Evolutionary conservation across 2,113 vertebrate genomes (phyloP).

Genomic region (Excalfactoria chinensis): DNA sequence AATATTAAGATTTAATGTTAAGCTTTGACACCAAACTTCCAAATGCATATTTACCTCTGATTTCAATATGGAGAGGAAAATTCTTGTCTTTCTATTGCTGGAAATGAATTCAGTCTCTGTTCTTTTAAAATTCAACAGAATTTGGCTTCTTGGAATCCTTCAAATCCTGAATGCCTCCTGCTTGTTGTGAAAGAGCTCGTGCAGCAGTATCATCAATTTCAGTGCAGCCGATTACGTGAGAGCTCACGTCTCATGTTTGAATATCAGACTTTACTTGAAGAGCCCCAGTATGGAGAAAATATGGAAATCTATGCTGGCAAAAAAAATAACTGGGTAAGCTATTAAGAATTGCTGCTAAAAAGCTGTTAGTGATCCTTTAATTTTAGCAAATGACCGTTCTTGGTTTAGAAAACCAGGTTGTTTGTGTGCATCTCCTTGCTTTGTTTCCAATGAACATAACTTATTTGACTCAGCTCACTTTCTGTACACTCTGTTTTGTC

Average conservation of each 20-base stretch:
- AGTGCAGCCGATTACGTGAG: slow-evolving; percentile 92
- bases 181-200: slow-evolving; percentile 97
- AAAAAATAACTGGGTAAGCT: slow-evolving; percentile 97
- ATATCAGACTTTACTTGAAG: slow-evolving; percentile 95
- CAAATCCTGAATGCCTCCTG: slow-evolving; percentile 90
- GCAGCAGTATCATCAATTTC: slow-evolving; percentile 96
- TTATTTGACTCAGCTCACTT: not conserved
- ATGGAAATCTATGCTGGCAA: slow-evolving; percentile 97
- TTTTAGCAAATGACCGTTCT: not conserved
- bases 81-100: not conserved
- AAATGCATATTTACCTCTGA: not conserved
- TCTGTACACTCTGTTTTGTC: not conserved
- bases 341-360: not conserved
- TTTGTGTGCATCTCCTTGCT: not conserved
- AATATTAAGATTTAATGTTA: not conserved
- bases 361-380: not conserved
- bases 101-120: not conserved
- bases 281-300: slow-evolving; percentile 91
- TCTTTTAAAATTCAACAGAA: slow-evolving; percentile 80
- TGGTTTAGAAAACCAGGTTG: not conserved
- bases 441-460: not conserved
- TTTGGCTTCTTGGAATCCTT: slow-evolving; percentile 91
- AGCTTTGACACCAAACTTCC: not conserved
- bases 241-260: slow-evolving; percentile 98
- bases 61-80: not conserved